A percentile compares a stretch with the other conserved stretches of the same genome.
Evolutionary conservation across 2,888 invertebrate species (phyloP).

Genomic region (Apantesis nais): DNA sequence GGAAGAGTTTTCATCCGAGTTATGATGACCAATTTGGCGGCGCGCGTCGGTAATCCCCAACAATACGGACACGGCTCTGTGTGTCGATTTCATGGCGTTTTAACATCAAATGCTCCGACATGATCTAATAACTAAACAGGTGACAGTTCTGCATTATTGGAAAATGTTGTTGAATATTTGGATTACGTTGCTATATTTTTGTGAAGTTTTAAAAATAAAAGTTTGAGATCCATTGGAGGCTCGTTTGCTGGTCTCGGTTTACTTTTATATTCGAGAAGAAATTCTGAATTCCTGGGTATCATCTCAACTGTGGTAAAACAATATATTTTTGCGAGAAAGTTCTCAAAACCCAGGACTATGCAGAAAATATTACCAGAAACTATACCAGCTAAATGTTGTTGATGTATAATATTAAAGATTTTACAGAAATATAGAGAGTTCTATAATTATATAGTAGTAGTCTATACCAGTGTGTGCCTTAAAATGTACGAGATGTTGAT

Average conservation of each 20-base stretch:
- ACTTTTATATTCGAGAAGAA: not conserved
- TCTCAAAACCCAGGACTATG: not conserved
- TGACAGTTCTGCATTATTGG: not conserved
- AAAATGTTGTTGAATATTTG: not conserved
- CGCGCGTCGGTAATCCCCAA: conserved; percentile 5
- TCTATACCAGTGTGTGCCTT: too few relatives aligned
- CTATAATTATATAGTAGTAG: too few relatives aligned
- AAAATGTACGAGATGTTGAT: too few relatives aligned
- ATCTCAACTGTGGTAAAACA: not conserved
- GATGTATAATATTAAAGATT: not conserved
- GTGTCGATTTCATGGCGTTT: conserved; percentile 8
- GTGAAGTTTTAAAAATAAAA: not conserved
- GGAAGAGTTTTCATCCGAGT: conserved; percentile 13
- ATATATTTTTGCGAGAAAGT: not conserved
- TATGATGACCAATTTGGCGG: conserved; percentile 35
- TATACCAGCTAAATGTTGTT: too few relatives aligned
- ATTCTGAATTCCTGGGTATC: not conserved
- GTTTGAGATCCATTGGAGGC: not conserved
- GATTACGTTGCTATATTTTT: not conserved
- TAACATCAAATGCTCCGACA: conserved; percentile 4
- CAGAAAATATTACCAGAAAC: not conserved
- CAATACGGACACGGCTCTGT: not conserved
- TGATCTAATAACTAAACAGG: conserved; percentile 3
- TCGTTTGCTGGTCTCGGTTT: not conserved
- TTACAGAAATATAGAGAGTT: not conserved